These are phyloP conservation scores for Globia sparganii DNA, from an alignment of 2,888 invertebrate genomes.

Conservation along the genomic window DNA sequence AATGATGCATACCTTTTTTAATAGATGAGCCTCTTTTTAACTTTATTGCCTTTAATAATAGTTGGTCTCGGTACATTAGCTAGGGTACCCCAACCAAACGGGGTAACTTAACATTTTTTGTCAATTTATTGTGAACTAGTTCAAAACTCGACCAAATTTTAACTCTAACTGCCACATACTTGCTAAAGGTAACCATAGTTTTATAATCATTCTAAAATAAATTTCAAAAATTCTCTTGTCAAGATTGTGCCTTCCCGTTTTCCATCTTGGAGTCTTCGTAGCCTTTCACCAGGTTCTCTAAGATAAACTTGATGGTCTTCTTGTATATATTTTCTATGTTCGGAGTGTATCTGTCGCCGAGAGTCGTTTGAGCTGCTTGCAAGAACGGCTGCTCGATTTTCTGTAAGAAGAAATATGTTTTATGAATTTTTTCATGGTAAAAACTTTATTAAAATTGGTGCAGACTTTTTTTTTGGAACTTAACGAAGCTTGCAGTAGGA, in stretches of 20 bases:
- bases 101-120: not conserved
- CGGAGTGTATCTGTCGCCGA: constrained; percentile 96
- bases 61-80: not conserved
- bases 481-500: too few species aligned
- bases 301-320: constrained; percentile 96
- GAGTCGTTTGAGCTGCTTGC: constrained; percentile 95
- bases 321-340: constrained; percentile 97
- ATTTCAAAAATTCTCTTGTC: constrained; percentile 49
- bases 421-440: not conserved
- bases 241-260: constrained; percentile 71
- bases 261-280: constrained; percentile 89
- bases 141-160: not conserved
- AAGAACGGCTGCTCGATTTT: constrained; percentile 97
- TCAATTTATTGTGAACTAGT: not conserved
- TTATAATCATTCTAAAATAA: not conserved
- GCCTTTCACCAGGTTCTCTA: constrained; percentile 95
- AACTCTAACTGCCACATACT: not conserved
- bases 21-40: not conserved
- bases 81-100: not conserved
- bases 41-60: not conserved
- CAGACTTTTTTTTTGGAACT: not conserved
- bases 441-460: not conserved
- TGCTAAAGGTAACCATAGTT: constrained; percentile 23
- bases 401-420: constrained; percentile 88
- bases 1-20: not conserved